phyloP scores from a whole-genome alignment of 2,888 invertebrate genomes.

The Leistus spinibarbis region DNA sequence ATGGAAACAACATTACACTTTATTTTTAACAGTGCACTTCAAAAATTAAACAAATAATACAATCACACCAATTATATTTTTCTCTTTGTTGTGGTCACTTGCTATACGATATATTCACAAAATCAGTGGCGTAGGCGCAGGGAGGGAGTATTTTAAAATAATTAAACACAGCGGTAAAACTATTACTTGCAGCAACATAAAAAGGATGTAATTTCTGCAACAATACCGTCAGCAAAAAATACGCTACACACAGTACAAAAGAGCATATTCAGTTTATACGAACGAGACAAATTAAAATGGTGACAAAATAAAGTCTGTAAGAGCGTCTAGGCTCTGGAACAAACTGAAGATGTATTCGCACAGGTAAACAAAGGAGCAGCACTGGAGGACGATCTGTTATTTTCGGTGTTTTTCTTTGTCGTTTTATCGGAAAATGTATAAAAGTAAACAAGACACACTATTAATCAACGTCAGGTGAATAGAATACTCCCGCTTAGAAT shows the following conservation, averaged over 20 bases:
- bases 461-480: conserved; percentile 33
- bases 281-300: neutral
- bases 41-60: too few species aligned
- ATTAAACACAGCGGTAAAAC: too few species aligned
- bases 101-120: too few species aligned
- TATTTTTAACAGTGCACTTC: too few species aligned
- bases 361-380: neutral
- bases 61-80: too few species aligned
- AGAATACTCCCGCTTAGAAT: neutral
- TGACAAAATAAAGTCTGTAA: neutral
- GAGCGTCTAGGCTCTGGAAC: neutral
- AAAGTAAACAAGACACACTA: conserved; percentile 17
- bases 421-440: neutral
- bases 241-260: neutral
- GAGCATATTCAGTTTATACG: neutral
- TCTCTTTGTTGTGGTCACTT: too few species aligned
- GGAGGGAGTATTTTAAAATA: too few species aligned
- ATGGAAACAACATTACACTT: neutral
- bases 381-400: neutral
- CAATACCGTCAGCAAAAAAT: neutral
- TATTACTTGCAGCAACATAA: too few species aligned
- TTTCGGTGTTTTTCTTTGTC: neutral
- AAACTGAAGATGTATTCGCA: neutral
- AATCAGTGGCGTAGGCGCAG: too few species aligned
- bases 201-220: neutral